Percentiles rank a stretch among this genome's conserved stretches.
phyloP scores from a whole-genome alignment of 2,797 vertebrate species.

The Rhincodon typus region DNA sequence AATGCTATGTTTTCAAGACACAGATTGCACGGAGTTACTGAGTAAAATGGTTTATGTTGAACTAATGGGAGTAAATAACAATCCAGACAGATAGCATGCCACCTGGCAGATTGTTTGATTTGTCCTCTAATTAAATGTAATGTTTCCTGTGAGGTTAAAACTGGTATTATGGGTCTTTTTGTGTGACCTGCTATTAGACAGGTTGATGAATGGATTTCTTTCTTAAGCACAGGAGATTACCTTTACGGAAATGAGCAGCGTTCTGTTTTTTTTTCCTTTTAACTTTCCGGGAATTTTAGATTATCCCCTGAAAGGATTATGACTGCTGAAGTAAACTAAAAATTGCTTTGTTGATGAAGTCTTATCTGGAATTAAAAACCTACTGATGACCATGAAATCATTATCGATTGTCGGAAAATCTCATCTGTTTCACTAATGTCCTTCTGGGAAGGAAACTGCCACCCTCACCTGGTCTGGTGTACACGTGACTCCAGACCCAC shows the following conservation, averaged over 20 bases:
- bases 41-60: background rate
- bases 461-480: too few species aligned
- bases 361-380: too few species aligned
- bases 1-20: background rate
- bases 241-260: background rate
- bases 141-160: background rate
- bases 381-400: too few species aligned
- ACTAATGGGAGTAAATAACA: background rate
- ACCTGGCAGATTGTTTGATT: background rate
- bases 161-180: background rate
- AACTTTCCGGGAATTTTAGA: background rate
- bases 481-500: too few species aligned
- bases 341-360: background rate
- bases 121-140: background rate
- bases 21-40: background rate
- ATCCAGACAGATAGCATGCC: background rate
- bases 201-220: background rate
- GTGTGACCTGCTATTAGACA: background rate
- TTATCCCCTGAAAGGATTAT: background rate
- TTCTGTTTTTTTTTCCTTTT: background rate
- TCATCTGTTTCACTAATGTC: too few species aligned
- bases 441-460: too few species aligned
- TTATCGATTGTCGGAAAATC: too few species aligned
- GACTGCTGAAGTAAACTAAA: background rate
- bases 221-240: background rate